Evolutionary conservation across 1,140 invertebrate genomes (phyloP).

Genomic region (Pararge aegeria): DNA sequence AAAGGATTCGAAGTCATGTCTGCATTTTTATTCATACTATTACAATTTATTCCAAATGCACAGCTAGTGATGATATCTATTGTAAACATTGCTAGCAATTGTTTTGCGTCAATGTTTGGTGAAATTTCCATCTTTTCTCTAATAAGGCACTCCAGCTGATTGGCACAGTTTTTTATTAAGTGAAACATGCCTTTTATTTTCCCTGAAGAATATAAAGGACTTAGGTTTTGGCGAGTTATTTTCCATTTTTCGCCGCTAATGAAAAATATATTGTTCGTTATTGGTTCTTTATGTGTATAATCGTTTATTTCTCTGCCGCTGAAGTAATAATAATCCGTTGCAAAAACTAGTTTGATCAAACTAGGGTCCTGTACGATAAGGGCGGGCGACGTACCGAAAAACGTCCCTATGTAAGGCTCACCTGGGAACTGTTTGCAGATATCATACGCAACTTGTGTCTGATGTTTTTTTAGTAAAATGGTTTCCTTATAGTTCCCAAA

Average conservation of each 20-base stretch:
- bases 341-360: slow-evolving; percentile 27
- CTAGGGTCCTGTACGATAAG: slow-evolving; percentile 35
- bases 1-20: slow-evolving; percentile 23
- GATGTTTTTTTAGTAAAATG: slow-evolving; percentile 27
- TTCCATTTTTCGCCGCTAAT: slow-evolving; percentile 37
- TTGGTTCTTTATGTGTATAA: slow-evolving; percentile 22
- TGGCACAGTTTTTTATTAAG: slow-evolving; percentile 15
- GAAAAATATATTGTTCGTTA: slow-evolving; percentile 35
- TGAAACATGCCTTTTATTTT: slow-evolving; percentile 27
- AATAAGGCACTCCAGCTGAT: slow-evolving; percentile 13
- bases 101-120: slow-evolving; percentile 17
- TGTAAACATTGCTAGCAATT: slow-evolving; percentile 28
- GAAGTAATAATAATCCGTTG: slow-evolving; percentile 36
- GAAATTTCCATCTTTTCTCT: background rate
- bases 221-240: slow-evolving; percentile 34
- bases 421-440: slow-evolving; percentile 34
- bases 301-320: slow-evolving; percentile 31
- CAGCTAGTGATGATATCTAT: slow-evolving; percentile 37
- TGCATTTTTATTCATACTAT: slow-evolving; percentile 24
- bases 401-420: slow-evolving; percentile 33
- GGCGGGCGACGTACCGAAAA: slow-evolving; percentile 35
- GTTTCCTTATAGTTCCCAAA: slow-evolving; percentile 52
- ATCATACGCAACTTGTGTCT: slow-evolving; percentile 15
- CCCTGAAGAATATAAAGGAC: slow-evolving; percentile 30
- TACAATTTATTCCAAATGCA: slow-evolving; percentile 34